Evolutionary conservation across 2,797 vertebrate genomes (phyloP).

Genomic region (Hybognathus amarus): DNA sequence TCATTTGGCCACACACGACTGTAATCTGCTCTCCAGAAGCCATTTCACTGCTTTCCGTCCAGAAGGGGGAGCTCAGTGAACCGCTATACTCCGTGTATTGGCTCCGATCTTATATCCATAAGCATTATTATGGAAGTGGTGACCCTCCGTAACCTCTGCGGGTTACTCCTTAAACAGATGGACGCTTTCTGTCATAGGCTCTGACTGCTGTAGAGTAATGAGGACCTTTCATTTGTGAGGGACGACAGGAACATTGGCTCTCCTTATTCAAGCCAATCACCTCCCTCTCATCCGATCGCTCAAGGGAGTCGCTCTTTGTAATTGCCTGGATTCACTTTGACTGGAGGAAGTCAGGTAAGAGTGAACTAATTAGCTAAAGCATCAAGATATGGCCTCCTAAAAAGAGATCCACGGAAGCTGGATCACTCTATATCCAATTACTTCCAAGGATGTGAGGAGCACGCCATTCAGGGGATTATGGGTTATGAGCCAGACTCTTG

Average conservation of each 20-base stretch:
- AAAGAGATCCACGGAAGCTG: conserved; percentile 60
- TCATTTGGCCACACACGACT: conserved; percentile 44
- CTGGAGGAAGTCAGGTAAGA: conserved; percentile 63
- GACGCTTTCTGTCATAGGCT: conserved; percentile 50
- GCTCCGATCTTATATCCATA: conserved; percentile 19
- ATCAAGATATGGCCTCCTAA: conserved; percentile 60
- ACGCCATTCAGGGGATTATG: conserved; percentile 43
- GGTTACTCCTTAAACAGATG: conserved; percentile 54
- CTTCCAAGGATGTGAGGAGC: conserved; percentile 54
- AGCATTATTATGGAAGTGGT: conserved; percentile 51
- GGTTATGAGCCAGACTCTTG: conserved; percentile 34
- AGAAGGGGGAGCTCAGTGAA: conserved; percentile 76
- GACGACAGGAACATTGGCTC: conserved; percentile 27
- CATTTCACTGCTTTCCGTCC: conserved; percentile 57
- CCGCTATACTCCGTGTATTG: conserved; percentile 31
- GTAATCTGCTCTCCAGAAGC: conserved; percentile 30
- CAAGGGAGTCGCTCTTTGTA: conserved; percentile 63
- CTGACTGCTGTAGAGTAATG: conserved; percentile 43
- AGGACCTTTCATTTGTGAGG: conserved; percentile 28
- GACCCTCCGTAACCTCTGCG: conserved; percentile 53
- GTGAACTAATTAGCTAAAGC: conserved; percentile 68
- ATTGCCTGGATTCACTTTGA: conserved; percentile 64
- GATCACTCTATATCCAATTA: conserved; percentile 66
- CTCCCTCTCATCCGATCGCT: conserved; percentile 61
- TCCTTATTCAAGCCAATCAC: conserved; percentile 38